A percentile compares a stretch with the other conserved stretches of the same genome.
These are phyloP conservation scores for Coryphaenoides rupestris DNA, from an alignment of 2,113 vertebrate species.

Conservation along the genomic window DNA sequence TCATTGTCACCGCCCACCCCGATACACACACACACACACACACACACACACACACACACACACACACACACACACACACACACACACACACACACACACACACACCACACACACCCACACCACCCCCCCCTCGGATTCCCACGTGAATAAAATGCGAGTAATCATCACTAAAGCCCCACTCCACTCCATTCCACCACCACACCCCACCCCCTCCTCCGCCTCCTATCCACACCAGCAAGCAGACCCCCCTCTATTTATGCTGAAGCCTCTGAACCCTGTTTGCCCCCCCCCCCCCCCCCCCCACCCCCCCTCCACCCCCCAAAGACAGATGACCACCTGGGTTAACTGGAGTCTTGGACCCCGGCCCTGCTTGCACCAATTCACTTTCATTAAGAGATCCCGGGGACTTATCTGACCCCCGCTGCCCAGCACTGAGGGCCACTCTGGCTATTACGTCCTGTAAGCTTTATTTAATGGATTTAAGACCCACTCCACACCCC, in stretches of 20 bases:
- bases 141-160: constrained; percentile 63
- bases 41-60: no score
- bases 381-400: constrained; percentile 79
- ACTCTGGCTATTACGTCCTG: constrained; percentile 84
- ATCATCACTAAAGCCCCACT: constrained; percentile 47
- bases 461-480: constrained; percentile 99
- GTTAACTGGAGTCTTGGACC: constrained; percentile 65
- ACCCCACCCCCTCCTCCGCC: background rate
- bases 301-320: background rate
- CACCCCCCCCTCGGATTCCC: constrained; percentile 35
- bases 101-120: constrained; percentile 9
- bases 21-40: constrained; percentile 38
- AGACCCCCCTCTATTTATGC: constrained; percentile 21
- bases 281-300: constrained; percentile 21
- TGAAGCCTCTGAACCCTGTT: constrained; percentile 43
- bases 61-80: constrained; percentile 18
- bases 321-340: constrained; percentile 65
- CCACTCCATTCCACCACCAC: no score
- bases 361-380: constrained; percentile 55
- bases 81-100: constrained; percentile 19
- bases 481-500: constrained; percentile 96
- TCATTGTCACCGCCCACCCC: constrained; percentile 44
- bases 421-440: constrained; percentile 77
- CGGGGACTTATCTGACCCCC: constrained; percentile 73
- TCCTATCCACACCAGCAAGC: no score